phyloP scores from a whole-genome alignment of 2,888 invertebrate species.

The Diaperis boleti region DNA sequence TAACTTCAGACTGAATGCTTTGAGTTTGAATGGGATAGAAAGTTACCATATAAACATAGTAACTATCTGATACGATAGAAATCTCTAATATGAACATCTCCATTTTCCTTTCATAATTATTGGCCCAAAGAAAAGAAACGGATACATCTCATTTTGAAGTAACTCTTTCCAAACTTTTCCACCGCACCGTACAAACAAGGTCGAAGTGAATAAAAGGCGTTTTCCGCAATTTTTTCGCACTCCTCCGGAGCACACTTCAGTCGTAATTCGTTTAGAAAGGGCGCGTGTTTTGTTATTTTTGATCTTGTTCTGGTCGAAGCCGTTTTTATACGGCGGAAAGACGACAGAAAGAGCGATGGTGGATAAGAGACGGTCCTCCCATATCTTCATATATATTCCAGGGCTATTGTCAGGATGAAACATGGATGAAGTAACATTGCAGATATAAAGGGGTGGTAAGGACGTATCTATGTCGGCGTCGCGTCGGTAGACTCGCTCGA shows the following conservation, averaged over 20 bases:
- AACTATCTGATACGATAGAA: too few relatives aligned
- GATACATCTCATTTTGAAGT: too few relatives aligned
- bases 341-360: conserved; percentile 18
- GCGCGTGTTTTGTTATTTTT: conserved; percentile 45
- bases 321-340: conserved; percentile 22
- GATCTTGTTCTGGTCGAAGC: conserved; percentile 38
- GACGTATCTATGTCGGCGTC: conserved; percentile 25
- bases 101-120: too few relatives aligned
- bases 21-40: too few relatives aligned
- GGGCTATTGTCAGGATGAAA: conserved; percentile 51
- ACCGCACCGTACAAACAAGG: conserved; percentile 48
- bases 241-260: conserved; percentile 45
- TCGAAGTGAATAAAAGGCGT: conserved; percentile 42
- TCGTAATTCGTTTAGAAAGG: conserved; percentile 46
- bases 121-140: too few relatives aligned
- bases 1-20: too few relatives aligned
- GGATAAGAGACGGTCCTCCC: conserved; percentile 41
- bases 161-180: too few relatives aligned
- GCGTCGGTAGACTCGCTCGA: conserved; percentile 1
- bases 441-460: conserved; percentile 50
- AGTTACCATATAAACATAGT: too few relatives aligned
- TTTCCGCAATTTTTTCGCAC: conserved; percentile 36
- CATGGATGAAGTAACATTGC: conserved; percentile 52
- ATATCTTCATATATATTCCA: conserved; percentile 54
- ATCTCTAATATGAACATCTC: too few relatives aligned